Conservation (phyloP, 2,797 vertebrate genomes). For the Hydrophis major region DNA sequence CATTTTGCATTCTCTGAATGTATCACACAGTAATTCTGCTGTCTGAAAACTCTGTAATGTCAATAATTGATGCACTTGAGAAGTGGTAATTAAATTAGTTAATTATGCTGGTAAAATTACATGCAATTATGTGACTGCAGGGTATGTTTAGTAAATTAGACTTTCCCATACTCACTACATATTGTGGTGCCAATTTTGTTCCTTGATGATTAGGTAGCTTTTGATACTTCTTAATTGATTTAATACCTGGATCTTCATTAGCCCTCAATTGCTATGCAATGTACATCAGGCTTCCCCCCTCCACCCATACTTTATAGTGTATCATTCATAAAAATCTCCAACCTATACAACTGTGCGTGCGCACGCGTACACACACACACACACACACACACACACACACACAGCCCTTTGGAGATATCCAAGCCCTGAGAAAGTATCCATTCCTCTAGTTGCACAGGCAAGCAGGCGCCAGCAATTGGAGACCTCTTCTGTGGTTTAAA, state of each 20-base stretch:
- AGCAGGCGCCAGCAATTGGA: constrained; percentile 52
- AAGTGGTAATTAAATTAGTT: constrained; percentile 99
- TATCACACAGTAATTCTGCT: constrained; percentile 91
- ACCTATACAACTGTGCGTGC: constrained; percentile 14
- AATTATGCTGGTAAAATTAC: constrained; percentile 99
- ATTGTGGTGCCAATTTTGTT: constrained; percentile 99
- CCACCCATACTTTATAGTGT: constrained; percentile 77
- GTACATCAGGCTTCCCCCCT: constrained; percentile 74
- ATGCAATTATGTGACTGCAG: constrained; percentile 99
- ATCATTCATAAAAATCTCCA: constrained; percentile 62
- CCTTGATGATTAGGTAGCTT: constrained; percentile 99
- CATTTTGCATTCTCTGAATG: constrained; percentile 98
- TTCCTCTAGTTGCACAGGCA: constrained; percentile 53
- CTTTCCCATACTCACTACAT: constrained; percentile 98
- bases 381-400: background rate
- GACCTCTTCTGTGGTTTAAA: constrained; percentile 58
- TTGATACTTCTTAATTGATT: constrained; percentile 93
- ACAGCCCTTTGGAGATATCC: constrained; percentile 49
- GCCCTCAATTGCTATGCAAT: constrained; percentile 80
- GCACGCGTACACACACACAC: constrained; percentile 11
- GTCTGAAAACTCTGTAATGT: constrained; percentile 99
- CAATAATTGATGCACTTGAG: constrained; percentile 99
- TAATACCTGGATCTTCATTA: constrained; percentile 92
- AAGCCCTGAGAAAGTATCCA: constrained; percentile 49
- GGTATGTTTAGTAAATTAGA: constrained; percentile 99